phyloP scores from a whole-genome alignment of 64 coral and sea anemone species.

The Pocillopora damicornis region DNA sequence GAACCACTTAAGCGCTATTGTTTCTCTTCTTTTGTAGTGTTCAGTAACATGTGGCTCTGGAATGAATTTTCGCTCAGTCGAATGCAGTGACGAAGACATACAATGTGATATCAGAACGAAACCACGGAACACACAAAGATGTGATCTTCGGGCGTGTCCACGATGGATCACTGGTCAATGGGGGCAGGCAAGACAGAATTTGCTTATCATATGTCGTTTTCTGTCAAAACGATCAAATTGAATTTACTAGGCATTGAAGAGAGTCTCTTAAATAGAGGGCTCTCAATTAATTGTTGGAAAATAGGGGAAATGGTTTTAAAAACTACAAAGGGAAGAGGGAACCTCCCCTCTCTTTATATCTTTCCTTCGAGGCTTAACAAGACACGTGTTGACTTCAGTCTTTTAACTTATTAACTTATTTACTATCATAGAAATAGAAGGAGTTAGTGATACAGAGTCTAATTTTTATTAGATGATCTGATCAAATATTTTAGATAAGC shows the following conservation, averaged over 20 bases:
- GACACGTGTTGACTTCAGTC: too few relatives aligned
- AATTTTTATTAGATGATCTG: too few relatives aligned
- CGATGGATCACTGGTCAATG: slow-evolving; percentile 39
- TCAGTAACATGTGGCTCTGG: slow-evolving; percentile 63
- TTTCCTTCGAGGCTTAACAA: neutral
- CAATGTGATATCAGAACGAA: slow-evolving; percentile 38
- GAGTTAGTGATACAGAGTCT: too few relatives aligned
- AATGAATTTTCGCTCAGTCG: slow-evolving; percentile 26
- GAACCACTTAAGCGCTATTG: neutral
- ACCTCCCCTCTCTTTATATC: neutral
- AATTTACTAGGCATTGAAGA: neutral
- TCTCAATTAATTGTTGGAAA: too few relatives aligned
- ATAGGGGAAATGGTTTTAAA: too few relatives aligned
- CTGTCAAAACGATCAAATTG: neutral
- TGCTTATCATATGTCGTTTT: neutral
- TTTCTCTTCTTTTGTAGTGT: slow-evolving; percentile 28
- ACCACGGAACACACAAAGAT: slow-evolving; percentile 17
- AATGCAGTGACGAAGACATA: slow-evolving; percentile 31
- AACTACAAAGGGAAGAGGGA: too few relatives aligned
- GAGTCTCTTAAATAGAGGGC: neutral
- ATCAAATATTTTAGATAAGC: too few relatives aligned
- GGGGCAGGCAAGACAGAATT: slow-evolving; percentile 41
- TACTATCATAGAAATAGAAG: too few relatives aligned
- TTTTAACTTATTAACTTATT: too few relatives aligned
- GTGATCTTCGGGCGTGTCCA: slow-evolving; percentile 51